Evolutionary conservation across 2,888 invertebrate genomes (phyloP).

Genomic region (Parnassius glacialis): DNA sequence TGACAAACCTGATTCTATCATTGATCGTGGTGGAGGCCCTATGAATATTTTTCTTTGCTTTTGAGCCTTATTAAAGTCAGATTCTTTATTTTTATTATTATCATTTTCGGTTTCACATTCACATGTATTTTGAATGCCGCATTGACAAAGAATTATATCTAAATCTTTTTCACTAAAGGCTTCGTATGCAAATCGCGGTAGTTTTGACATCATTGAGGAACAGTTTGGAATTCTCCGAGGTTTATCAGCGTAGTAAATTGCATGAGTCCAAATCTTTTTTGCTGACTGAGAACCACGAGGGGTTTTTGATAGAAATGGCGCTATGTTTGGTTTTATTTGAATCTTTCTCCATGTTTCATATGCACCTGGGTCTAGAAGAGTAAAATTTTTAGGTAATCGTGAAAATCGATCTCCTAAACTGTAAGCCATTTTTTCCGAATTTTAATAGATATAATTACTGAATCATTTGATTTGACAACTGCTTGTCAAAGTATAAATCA

Average conservation of each 20-base stretch:
- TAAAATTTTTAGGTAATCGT: conserved; percentile 40
- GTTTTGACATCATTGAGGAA: conserved; percentile 52
- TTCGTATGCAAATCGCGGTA: conserved; percentile 61
- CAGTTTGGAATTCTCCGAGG: conserved; percentile 51
- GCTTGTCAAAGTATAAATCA: not conserved
- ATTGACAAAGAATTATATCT: conserved; percentile 56
- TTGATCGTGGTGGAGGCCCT: conserved; percentile 46
- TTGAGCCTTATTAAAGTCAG: conserved; percentile 33
- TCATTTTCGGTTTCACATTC: conserved; percentile 45
- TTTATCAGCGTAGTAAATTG: conserved; percentile 42
- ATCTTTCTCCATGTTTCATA: conserved; percentile 43
- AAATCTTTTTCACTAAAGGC: conserved; percentile 52
- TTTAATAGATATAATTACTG: not conserved
- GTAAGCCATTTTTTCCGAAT: conserved; percentile 49
- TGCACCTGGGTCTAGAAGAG: conserved; percentile 59
- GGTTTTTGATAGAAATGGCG: conserved; percentile 54
- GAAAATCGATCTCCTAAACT: conserved; percentile 50
- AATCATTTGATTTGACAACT: not conserved
- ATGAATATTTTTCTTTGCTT: conserved; percentile 42
- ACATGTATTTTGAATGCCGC: conserved; percentile 51
- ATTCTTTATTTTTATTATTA: conserved; percentile 26
- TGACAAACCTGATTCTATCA: conserved; percentile 41
- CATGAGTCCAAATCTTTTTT: conserved; percentile 53
- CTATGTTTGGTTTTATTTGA: conserved; percentile 39
- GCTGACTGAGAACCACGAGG: conserved; percentile 42